phyloP scores from a whole-genome alignment of 2,797 vertebrate species.

The Malurus leucopterus region DNA sequence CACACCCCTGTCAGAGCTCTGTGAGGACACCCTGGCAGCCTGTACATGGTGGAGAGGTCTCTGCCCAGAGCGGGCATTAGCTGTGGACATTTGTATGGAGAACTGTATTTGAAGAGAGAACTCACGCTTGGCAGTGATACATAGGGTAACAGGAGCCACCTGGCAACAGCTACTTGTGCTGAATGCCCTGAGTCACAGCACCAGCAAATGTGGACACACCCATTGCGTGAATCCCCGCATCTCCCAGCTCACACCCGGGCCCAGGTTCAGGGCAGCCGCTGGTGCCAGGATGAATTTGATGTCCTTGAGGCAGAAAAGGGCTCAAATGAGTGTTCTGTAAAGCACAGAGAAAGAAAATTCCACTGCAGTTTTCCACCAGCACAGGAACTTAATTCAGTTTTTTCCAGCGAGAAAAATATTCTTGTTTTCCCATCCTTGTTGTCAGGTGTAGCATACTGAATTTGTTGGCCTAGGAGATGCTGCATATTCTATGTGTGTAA shows the following conservation, averaged over 20 bases:
- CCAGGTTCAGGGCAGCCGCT: background rate
- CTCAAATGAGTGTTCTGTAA: background rate
- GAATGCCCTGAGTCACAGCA: background rate
- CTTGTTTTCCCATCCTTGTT: background rate
- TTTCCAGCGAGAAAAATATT: background rate
- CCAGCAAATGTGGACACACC: background rate
- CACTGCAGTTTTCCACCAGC: background rate
- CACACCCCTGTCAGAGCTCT: background rate
- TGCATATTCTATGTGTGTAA: background rate
- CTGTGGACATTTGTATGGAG: background rate
- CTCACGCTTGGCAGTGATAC: background rate
- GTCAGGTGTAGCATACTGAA: background rate
- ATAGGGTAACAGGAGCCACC: background rate
- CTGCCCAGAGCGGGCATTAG: fast-evolving
- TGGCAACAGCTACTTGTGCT: background rate
- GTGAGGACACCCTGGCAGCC: background rate
- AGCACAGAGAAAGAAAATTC: background rate
- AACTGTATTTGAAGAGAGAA: background rate
- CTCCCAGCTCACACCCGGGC: background rate
- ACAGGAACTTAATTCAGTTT: background rate
- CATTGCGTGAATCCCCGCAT: fast-evolving
- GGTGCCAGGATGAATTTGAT: background rate
- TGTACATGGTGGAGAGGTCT: background rate
- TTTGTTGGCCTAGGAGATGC: background rate
- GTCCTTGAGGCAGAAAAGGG: background rate